Evolutionary conservation across 2,888 invertebrate genomes (phyloP).

Genomic region (Diarsia dahlii): DNA sequence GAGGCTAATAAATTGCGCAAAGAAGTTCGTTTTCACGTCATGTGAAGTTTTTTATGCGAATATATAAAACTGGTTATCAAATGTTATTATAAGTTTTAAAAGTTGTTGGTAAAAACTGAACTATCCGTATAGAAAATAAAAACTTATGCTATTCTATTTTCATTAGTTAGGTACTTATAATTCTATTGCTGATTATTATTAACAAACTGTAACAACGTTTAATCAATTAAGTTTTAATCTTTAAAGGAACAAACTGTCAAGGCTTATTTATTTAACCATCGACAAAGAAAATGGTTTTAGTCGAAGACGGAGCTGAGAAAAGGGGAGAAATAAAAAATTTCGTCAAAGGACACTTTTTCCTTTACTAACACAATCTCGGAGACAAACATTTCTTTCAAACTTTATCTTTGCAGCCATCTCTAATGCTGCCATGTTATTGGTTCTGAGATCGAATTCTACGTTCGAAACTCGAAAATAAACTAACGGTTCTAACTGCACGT

Average conservation of each 20-base stretch:
- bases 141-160: neutral
- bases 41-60: too few species aligned
- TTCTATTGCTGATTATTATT: neutral
- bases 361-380: conserved; percentile 21
- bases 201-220: neutral
- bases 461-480: conserved; percentile 39
- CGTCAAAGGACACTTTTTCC: conserved; percentile 55
- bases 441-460: conserved; percentile 16
- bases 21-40: too few species aligned
- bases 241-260: conserved; percentile 27
- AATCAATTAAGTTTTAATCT: neutral
- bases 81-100: too few species aligned
- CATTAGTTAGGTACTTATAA: neutral
- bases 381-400: conserved; percentile 44
- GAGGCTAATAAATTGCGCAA: too few species aligned
- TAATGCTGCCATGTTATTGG: conserved; percentile 34
- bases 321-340: conserved; percentile 45
- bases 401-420: conserved; percentile 46
- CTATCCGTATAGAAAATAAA: too few species aligned
- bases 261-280: conserved; percentile 19
- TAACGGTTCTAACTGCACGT: conserved; percentile 4
- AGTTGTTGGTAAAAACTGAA: too few species aligned
- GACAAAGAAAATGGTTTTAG: conserved; percentile 39
- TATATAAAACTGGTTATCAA: too few species aligned
- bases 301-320: conserved; percentile 8